Evolutionary conservation across 2,113 vertebrate genomes (phyloP).

Genomic region (Merops nubicus): DNA sequence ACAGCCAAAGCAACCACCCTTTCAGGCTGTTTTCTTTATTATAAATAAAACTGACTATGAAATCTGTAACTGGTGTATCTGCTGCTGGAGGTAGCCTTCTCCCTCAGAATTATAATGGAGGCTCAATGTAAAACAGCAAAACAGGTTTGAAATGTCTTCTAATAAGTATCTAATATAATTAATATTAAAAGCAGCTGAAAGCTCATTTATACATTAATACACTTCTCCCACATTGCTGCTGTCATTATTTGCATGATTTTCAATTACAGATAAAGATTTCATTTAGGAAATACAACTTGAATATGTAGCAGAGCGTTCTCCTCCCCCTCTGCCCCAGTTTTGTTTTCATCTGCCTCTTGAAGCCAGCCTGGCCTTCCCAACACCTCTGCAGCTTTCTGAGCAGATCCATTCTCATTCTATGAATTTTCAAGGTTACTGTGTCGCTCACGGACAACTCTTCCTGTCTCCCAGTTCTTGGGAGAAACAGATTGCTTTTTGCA

Average conservation of each 20-base stretch:
- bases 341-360: neutral
- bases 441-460: neutral
- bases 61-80: neutral
- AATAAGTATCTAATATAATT: neutral
- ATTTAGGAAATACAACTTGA: conserved; percentile 5
- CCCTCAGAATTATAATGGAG: neutral
- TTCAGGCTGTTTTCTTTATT: neutral
- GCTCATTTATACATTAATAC: conserved; percentile 33
- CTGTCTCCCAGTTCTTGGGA: neutral
- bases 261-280: conserved; percentile 20
- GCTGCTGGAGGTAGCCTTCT: neutral
- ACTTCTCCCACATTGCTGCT: conserved; percentile 22
- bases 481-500: conserved; percentile 18
- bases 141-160: conserved; percentile 35
- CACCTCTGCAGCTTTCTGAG: neutral
- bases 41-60: neutral
- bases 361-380: neutral
- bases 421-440: conserved; percentile 19
- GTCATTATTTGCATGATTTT: conserved; percentile 49
- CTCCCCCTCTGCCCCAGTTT: neutral
- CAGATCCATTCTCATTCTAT: neutral
- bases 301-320: neutral
- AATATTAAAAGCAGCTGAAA: conserved; percentile 56
- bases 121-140: conserved; percentile 30
- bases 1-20: neutral